Conservation (phyloP, 2,888 invertebrate genomes). For the Pristionchus entomophagus region DNA sequence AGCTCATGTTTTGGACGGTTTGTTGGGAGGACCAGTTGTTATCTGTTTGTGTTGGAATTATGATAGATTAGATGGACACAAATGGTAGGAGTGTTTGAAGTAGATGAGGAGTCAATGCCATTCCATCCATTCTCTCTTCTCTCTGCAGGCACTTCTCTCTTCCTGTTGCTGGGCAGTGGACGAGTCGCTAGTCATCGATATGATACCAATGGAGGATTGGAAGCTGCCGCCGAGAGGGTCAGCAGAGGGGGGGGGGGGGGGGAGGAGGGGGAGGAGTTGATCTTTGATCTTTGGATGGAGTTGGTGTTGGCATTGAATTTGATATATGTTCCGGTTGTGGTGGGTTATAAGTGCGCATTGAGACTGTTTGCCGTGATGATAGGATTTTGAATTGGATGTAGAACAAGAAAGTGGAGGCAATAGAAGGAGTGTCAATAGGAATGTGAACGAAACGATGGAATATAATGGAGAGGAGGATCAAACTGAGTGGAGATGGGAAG, state of each 20-base stretch:
- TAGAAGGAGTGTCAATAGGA: background rate
- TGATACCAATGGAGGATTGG: constrained; percentile 42
- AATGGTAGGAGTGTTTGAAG: too few relatives aligned
- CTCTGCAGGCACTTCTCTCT: background rate
- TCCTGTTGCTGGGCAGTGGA: constrained; percentile 24
- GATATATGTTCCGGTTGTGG: too few relatives aligned
- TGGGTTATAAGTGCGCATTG: too few relatives aligned
- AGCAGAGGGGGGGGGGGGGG: background rate
- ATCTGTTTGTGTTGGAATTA: background rate
- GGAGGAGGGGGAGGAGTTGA: background rate
- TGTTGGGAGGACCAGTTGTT: too few relatives aligned
- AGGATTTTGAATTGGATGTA: too few relatives aligned
- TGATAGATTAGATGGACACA: background rate
- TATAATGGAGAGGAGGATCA: background rate
- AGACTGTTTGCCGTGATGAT: too few relatives aligned
- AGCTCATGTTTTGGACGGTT: background rate
- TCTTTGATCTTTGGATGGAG: too few relatives aligned
- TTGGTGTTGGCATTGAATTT: too few relatives aligned
- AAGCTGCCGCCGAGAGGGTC: constrained; percentile 47
- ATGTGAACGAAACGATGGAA: background rate
- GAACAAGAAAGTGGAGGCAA: too few relatives aligned
- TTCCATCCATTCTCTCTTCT: background rate
- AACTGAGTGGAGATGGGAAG: background rate
- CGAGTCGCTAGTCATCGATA: constrained; percentile 2
- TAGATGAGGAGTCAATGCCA: too few relatives aligned